Conservation (phyloP, 2,113 vertebrate genomes). For the Emydocephalus ijimae region DNA sequence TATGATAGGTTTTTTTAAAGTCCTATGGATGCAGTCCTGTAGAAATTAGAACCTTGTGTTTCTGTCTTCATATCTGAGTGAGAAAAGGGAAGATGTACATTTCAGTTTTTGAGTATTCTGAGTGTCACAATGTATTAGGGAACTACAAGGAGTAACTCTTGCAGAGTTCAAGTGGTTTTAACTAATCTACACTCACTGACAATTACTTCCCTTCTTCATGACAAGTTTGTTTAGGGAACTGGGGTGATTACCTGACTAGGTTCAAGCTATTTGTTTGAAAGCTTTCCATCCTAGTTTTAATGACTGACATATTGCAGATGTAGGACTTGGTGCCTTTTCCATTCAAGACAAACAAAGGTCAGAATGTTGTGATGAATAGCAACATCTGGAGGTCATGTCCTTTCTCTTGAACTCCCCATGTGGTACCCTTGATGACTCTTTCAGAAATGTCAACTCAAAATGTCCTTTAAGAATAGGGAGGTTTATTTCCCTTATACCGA, state of each 20-base stretch:
- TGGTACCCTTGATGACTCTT: background rate
- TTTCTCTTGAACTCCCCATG: slow-evolving; percentile 8
- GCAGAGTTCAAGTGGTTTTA: slow-evolving; percentile 47
- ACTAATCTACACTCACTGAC: slow-evolving; percentile 53
- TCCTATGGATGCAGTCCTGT: background rate
- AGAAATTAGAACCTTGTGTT: slow-evolving; percentile 23
- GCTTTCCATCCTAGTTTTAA: slow-evolving; percentile 33
- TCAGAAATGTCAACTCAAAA: background rate
- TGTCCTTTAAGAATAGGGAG: background rate
- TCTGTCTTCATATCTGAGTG: background rate
- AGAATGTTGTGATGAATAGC: slow-evolving; percentile 38
- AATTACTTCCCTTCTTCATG: slow-evolving; percentile 50
- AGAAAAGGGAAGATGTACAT: background rate
- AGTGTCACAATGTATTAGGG: slow-evolving; percentile 58
- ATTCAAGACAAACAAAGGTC: slow-evolving; percentile 35
- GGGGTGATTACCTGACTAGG: slow-evolving; percentile 45
- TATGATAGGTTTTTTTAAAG: background rate
- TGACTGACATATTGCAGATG: slow-evolving; percentile 46
- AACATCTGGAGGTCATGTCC: background rate
- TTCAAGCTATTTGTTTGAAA: background rate
- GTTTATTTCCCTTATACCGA: background rate
- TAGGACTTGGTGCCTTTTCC: slow-evolving; percentile 24
- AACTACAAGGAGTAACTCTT: slow-evolving; percentile 36
- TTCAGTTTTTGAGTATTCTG: background rate
- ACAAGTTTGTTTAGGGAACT: slow-evolving; percentile 49